phyloP scores from a whole-genome alignment of 2,113 vertebrate genomes.

The Cygnus atratus region DNA sequence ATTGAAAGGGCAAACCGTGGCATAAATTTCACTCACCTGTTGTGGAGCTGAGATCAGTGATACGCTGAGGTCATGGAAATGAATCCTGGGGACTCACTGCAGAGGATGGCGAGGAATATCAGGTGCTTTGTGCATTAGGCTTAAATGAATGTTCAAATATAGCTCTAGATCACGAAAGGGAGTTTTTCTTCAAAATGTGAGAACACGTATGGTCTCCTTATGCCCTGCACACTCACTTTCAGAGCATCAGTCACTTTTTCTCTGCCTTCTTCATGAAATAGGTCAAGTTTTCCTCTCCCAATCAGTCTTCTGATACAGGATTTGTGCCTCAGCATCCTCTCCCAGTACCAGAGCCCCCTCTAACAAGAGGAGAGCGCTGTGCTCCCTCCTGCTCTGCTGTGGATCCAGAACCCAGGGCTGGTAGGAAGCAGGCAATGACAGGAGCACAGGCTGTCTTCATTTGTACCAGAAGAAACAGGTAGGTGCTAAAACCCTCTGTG shows the following conservation, averaged over 20 bases:
- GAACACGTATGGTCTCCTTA: neutral
- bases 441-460: neutral
- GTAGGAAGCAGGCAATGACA: neutral
- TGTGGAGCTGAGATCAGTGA: neutral
- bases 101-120: neutral
- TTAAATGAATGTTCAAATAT: neutral
- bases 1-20: neutral
- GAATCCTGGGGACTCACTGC: neutral
- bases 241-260: neutral
- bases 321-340: neutral
- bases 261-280: neutral
- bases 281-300: neutral
- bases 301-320: neutral
- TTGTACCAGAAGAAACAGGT: too few species aligned
- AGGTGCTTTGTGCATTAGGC: neutral
- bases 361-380: neutral
- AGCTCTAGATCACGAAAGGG: neutral
- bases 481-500: neutral
- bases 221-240: neutral
- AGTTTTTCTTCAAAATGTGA: neutral
- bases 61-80: neutral
- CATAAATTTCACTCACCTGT: neutral
- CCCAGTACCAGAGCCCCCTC: neutral
- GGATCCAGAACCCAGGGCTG: neutral
- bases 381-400: neutral